These are phyloP conservation scores for Gandaritis pyraliata DNA, from an alignment of 2,888 invertebrate species.

Conservation along the genomic window DNA sequence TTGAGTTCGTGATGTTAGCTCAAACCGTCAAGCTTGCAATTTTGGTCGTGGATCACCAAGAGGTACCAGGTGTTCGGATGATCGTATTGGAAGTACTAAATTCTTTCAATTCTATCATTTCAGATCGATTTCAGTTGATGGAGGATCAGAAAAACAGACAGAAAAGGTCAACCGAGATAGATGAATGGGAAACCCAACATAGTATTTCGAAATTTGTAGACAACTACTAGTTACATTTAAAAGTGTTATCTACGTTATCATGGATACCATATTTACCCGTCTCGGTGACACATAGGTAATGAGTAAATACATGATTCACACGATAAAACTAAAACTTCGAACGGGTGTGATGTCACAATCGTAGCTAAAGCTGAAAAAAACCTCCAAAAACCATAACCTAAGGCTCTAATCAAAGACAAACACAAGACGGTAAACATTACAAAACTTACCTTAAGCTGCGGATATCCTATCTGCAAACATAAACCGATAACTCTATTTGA, in stretches of 20 bases:
- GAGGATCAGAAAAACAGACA: too few relatives aligned
- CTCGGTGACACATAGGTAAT: slow-evolving; percentile 40
- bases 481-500: slow-evolving; percentile 74
- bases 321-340: slow-evolving; percentile 33
- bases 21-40: too few relatives aligned
- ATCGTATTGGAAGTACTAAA: too few relatives aligned
- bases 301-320: slow-evolving; percentile 47
- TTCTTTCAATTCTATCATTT: too few relatives aligned
- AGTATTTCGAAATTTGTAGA: background rate
- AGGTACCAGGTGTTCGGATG: too few relatives aligned
- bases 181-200: too few relatives aligned
- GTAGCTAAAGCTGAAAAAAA: slow-evolving; percentile 45
- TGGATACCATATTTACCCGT: slow-evolving; percentile 31
- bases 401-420: slow-evolving; percentile 67
- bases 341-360: slow-evolving; percentile 50
- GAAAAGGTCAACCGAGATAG: too few relatives aligned
- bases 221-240: background rate
- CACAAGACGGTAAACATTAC: slow-evolving; percentile 59
- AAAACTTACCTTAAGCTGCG: slow-evolving; percentile 65
- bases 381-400: slow-evolving; percentile 49
- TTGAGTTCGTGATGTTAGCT: too few relatives aligned
- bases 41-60: too few relatives aligned
- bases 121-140: too few relatives aligned
- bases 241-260: slow-evolving; percentile 31
- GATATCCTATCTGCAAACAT: slow-evolving; percentile 73